These are phyloP conservation scores for Echinarachnius parma DNA, from an alignment of 53 echinoderm and acorn worm species.

Conservation along the genomic window DNA sequence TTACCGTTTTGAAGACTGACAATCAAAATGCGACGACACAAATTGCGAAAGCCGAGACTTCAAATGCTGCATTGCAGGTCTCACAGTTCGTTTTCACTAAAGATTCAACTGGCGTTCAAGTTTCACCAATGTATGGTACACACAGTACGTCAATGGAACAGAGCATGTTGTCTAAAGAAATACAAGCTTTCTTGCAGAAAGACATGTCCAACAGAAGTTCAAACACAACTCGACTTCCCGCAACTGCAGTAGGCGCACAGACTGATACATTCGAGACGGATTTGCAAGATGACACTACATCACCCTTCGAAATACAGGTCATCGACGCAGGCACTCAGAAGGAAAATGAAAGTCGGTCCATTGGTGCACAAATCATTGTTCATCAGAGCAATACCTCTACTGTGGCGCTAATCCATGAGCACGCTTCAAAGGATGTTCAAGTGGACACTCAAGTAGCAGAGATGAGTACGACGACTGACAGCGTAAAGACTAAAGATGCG, in stretches of 20 bases:
- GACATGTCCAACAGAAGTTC: background rate
- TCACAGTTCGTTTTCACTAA: no score
- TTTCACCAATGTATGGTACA: conserved; percentile 28
- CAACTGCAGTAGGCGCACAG: no score
- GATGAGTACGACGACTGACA: conserved; percentile 2
- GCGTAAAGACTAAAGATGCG: background rate
- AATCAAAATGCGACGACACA: no score
- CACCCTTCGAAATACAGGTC: background rate
- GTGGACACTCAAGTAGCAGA: background rate
- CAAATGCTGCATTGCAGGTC: no score
- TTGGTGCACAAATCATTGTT: background rate
- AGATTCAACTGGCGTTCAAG: conserved; percentile 31
- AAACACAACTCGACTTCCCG: no score
- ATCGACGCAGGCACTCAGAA: conserved; percentile 5
- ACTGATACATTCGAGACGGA: no score
- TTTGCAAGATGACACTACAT: conserved; percentile 12
- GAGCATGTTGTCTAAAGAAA: background rate
- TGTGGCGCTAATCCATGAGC: background rate
- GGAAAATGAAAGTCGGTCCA: background rate
- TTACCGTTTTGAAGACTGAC: conserved; percentile 28
- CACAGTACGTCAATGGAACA: conserved; percentile 28
- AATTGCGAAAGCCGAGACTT: no score
- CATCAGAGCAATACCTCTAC: background rate
- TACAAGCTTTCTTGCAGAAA: conserved; percentile 13
- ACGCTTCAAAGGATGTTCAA: background rate